phyloP scores from a whole-genome alignment of 2,888 invertebrate genomes.

The Limnephilus marmoratus region DNA sequence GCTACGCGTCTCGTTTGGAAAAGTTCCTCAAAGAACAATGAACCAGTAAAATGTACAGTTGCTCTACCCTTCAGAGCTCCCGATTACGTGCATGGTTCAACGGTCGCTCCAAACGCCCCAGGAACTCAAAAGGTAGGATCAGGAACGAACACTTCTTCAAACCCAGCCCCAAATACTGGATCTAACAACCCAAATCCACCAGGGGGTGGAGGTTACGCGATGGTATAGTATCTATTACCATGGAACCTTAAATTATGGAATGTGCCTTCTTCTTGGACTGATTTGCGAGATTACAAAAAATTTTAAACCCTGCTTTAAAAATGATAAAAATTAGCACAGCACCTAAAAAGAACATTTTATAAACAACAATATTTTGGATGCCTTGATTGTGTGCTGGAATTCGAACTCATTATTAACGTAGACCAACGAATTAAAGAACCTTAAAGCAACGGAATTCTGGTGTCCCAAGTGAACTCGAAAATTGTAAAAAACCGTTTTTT shows the following conservation, averaged over 20 bases:
- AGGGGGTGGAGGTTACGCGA: not conserved
- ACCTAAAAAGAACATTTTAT: not conserved
- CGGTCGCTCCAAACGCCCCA: not conserved
- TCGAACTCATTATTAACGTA: too few relatives aligned
- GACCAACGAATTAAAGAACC: too few relatives aligned
- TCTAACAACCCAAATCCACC: not conserved
- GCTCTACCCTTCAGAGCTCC: constrained; percentile 32
- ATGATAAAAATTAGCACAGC: not conserved
- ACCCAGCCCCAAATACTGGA: not conserved
- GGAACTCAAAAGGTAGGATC: not conserved
- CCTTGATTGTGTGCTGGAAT: not conserved
- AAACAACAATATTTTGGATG: not conserved
- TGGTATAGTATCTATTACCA: not conserved
- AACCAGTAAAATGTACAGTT: not conserved
- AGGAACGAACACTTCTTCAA: not conserved
- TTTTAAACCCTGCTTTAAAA: not conserved
- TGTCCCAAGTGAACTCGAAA: too few relatives aligned
- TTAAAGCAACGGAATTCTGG: too few relatives aligned
- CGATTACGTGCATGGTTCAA: not conserved
- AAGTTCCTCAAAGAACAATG: not conserved
- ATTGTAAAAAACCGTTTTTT: too few relatives aligned
- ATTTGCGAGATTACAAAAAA: not conserved
- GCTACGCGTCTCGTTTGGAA: not conserved
- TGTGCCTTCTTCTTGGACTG: not conserved
- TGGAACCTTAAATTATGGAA: not conserved